Percentiles rank a stretch among this genome's conserved stretches.
Conservation (phyloP, 2,888 invertebrate species). For the Lycocerus yunnanus region DNA sequence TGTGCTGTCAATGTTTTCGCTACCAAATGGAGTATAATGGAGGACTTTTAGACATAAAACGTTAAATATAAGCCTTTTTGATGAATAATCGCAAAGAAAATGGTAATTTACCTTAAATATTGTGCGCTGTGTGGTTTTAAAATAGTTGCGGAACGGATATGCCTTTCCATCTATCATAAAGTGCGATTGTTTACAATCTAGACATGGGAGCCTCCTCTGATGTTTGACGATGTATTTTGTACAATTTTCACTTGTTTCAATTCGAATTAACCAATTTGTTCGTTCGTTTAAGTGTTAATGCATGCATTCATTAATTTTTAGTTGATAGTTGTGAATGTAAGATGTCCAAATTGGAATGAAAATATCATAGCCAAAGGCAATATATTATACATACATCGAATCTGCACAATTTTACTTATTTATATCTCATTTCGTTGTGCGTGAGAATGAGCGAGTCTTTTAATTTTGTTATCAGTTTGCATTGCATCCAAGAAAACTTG, state of each 20-base stretch:
- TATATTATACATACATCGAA: slow-evolving; percentile 35
- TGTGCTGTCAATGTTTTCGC: slow-evolving; percentile 81
- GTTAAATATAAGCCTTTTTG: slow-evolving; percentile 60
- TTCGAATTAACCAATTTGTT: not conserved
- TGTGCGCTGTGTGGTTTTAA: slow-evolving; percentile 44
- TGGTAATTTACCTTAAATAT: slow-evolving; percentile 52
- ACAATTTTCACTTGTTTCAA: slow-evolving; percentile 17
- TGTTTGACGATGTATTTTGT: slow-evolving; percentile 49
- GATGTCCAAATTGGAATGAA: slow-evolving; percentile 13
- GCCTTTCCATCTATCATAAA: slow-evolving; percentile 49
- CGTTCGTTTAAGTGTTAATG: slow-evolving; percentile 4
- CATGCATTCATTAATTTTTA: slow-evolving; percentile 13
- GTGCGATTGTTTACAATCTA: slow-evolving; percentile 58
- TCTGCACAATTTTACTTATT: not conserved
- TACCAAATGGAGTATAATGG: slow-evolving; percentile 66
- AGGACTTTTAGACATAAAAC: slow-evolving; percentile 68
- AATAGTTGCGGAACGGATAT: slow-evolving; percentile 46
- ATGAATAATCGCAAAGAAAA: slow-evolving; percentile 57
- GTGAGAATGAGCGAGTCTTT: slow-evolving; percentile 6
- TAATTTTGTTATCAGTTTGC: slow-evolving; percentile 6
- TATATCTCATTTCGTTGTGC: not conserved
- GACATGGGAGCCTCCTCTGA: slow-evolving; percentile 59
- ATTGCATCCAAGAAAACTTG: not conserved
- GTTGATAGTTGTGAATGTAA: not conserved
- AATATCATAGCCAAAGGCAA: slow-evolving; percentile 47